Evolutionary conservation across 2,113 vertebrate genomes (phyloP).

Genomic region (Xiphophorus hellerii): DNA sequence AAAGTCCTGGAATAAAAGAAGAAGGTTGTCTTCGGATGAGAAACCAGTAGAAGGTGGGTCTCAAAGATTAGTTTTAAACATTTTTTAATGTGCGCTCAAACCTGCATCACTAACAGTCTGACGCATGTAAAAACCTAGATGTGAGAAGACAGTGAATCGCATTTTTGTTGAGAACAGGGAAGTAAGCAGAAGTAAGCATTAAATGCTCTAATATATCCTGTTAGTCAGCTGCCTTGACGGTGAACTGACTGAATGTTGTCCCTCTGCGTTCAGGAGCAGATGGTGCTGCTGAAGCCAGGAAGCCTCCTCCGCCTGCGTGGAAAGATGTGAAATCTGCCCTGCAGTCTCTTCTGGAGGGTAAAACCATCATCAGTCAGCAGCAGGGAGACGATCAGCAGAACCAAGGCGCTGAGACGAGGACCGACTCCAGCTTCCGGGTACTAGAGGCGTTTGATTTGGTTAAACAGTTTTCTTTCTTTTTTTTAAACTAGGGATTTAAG

Average conservation of each 20-base stretch:
- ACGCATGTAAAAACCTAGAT: too few species aligned
- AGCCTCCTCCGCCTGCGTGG: neutral
- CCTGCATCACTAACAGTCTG: too few species aligned
- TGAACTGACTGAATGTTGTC: neutral
- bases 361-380: neutral
- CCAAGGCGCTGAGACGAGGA: neutral
- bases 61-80: too few species aligned
- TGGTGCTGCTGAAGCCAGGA: neutral
- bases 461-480: too few species aligned
- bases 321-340: conserved; percentile 2
- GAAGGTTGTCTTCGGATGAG: accelerated
- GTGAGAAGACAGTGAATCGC: too few species aligned
- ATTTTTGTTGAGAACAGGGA: too few species aligned
- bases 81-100: too few species aligned
- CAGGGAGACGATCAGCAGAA: neutral
- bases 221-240: too few species aligned
- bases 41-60: conserved; percentile 2
- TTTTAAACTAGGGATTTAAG: too few species aligned
- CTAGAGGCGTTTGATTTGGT: neutral
- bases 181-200: too few species aligned
- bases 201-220: too few species aligned
- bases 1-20: neutral
- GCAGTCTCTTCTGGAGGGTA: neutral
- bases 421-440: conserved; percentile 11
- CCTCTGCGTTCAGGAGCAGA: neutral